Evolutionary conservation across 2,113 vertebrate genomes (phyloP), one percentile per base, ranked within the genome.

Genomic region (Echinops telfairi): DNA sequence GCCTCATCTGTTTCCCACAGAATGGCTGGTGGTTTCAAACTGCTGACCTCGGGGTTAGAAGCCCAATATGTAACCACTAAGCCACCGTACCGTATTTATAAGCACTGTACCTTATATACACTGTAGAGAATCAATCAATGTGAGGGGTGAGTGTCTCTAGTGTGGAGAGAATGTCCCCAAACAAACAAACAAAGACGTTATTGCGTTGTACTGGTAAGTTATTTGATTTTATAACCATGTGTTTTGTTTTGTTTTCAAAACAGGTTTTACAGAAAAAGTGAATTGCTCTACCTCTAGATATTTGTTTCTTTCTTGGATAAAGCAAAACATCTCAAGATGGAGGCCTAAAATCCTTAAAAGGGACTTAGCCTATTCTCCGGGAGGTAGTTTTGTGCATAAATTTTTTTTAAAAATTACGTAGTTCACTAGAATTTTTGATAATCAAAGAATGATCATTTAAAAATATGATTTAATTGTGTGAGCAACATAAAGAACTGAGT

Each of bases 301-400:
- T 20, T 91, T 25, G 40, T 75, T 86, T 47, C 31, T 3, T 98
- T 98, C 95, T 97, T 94, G 68, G 94, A 36, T 97, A 16, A 62
- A 84, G n/a, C 62, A 94, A 84, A 83, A 96, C 71, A 84, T 53
- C 70, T 94, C 91, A 97, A n/a, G 27, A 98, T 98, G 98, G 97
- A 97, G 81, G 78, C 83, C 96, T 98, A 98, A 97, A 89, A 22
- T 88, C 88, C 95, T 96, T 95, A 94, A 77, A 96, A 97, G 97
- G 98, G 98, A 98, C 98, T 92, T 95, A 97, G 98, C 98, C 98
- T 98, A 91, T 94, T 94, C 97, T 97, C 97, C 93, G 97, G 98
- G 98, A 98, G 98, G 98, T 98, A 98, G 98, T 98, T 98, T 95
- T 98, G 96, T 98, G 98, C 98, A 98, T 93, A 92, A 95, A 95